Evolutionary conservation across 1,140 invertebrate species (phyloP).

Genomic region (Heterodera schachtii): DNA sequence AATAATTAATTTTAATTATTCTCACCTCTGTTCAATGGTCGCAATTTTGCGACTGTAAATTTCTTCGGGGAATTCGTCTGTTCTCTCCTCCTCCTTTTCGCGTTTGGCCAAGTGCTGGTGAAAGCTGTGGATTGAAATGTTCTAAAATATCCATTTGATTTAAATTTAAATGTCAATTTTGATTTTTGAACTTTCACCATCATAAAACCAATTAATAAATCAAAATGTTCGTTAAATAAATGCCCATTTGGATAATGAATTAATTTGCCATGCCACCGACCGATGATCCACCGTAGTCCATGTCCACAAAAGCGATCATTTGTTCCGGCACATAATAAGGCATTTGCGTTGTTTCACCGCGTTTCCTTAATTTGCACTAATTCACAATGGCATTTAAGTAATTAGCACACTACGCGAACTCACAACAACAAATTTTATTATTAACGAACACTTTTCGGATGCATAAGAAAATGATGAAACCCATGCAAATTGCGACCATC

Average conservation of each 20-base stretch:
- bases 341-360: constrained; percentile 51
- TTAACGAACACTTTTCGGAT: constrained; percentile 50
- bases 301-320: constrained; percentile 47
- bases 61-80: not conserved
- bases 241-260: too few relatives aligned
- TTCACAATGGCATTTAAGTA: too few relatives aligned
- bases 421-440: not conserved
- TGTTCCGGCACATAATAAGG: constrained; percentile 48
- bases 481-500: constrained; percentile 45
- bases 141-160: constrained; percentile 28
- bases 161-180: not conserved
- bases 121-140: constrained; percentile 42
- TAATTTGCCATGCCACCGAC: constrained; percentile 14
- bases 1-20: too few relatives aligned
- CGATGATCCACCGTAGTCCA: constrained; percentile 44
- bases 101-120: constrained; percentile 25
- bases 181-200: too few relatives aligned
- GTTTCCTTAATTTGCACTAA: constrained; percentile 30
- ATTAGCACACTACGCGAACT: too few relatives aligned
- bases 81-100: not conserved
- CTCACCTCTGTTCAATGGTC: constrained; percentile 49
- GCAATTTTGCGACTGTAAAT: constrained; percentile 25
- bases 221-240: too few relatives aligned
- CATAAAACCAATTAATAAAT: too few relatives aligned
- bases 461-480: constrained; percentile 52